Percentiles rank a stretch among this genome's conserved stretches.
Conservation (phyloP, 2,797 vertebrate species). For the Pteronotus mesoamericanus region DNA sequence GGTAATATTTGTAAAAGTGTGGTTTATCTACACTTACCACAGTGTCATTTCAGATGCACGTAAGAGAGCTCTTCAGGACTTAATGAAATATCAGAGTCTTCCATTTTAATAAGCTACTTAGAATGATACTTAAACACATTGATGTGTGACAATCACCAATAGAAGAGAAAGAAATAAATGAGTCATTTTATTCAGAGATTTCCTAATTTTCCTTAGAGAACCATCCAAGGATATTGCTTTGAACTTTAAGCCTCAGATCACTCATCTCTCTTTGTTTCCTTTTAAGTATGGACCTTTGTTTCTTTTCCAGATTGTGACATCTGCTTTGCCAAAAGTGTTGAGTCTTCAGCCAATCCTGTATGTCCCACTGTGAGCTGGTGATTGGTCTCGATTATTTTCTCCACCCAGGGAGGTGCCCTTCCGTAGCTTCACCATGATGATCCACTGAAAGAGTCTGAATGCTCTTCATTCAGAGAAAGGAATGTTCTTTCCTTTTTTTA, state of each 20-base stretch:
- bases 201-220: slow-evolving; percentile 15
- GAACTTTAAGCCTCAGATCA: neutral
- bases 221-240: neutral
- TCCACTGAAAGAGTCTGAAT: neutral
- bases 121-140: neutral
- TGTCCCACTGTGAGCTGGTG: neutral
- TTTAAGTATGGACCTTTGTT: slow-evolving; percentile 15
- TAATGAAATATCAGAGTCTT: neutral
- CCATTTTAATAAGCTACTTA: neutral
- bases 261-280: neutral
- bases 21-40: neutral
- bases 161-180: neutral
- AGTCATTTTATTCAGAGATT: slow-evolving; percentile 1
- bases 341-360: neutral
- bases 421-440: neutral
- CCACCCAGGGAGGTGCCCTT: neutral
- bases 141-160: neutral
- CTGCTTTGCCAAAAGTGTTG: neutral
- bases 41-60: neutral
- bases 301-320: neutral
- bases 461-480: too few relatives aligned
- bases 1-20: neutral
- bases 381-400: neutral
- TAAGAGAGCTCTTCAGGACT: neutral
- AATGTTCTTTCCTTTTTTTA: neutral